Evolutionary conservation across 92 coral and sea anemone genomes (phyloP), one percentile per base, ranked within the genome.

Genomic region (Parazoanthus atlanticus): DNA sequence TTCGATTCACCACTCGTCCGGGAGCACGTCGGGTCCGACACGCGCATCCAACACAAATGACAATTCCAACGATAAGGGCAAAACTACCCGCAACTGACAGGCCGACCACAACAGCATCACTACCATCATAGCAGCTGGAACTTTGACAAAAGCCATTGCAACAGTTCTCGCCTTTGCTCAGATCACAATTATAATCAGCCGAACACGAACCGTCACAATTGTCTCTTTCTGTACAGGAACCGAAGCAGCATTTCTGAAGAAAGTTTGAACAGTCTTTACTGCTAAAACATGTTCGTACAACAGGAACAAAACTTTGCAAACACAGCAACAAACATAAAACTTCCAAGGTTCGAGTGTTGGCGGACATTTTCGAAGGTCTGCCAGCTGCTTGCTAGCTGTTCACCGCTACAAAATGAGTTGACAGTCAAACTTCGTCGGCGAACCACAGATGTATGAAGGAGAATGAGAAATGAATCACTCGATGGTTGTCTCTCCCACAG

Each of bases 21-120:
- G 78, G 43, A n/a, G 78, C 46, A 46, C 65, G 38, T n/a, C 87
- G 78, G n/a, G 66, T 70, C 28, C 87, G 87, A 70, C 78, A 84
- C 28, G 87, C 87, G 9, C 66, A 84, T 21, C 78, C 65, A 41
- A 84, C 31, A 40, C 87, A 69, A 70, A 70, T 5, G 5, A 28
- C 34, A 67, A 84, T 47, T 3, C 74, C 36, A 70, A 31, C 65
- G n/a, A 43, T 8, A 0, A 84, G 0, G 1, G n/a, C 64, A 12
- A 84, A 6, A 16, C 15, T 15, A 0, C 66, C 87, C 8, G 41
- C 78, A 16, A 84, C 78, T 17, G 78, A 28, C 9, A 84, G 87
- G 5, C 87, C 87, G 28, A 84, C 13, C 26, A 84, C 67, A 19
- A 84, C 41, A 0, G 17, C 30, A 4, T 8, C 17, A 9, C 8